Base-by-base conservation (phyloP, 2,113 vertebrate genomes). In the Columbina picui region DNA sequence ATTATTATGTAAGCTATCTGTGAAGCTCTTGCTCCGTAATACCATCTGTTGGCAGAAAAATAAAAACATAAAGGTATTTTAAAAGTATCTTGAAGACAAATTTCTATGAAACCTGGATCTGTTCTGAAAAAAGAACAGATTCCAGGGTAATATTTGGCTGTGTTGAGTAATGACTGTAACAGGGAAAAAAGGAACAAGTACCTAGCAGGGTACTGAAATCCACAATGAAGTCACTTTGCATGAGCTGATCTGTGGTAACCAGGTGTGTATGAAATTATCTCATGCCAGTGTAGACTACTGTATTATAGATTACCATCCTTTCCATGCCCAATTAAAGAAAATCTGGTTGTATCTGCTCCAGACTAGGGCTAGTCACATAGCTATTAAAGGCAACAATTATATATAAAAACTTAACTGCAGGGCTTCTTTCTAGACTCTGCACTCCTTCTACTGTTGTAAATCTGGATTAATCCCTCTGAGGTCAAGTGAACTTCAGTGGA, bases 81-180 rank as follows among this genome's bases (percentile, higher is more conserved):
- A 19, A 50, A 21, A n/a, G 32, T 27, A 29, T 76, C n/a, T 71
- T 67, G 41, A 78, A 78, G 23, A 47, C 7, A 74, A 41, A 41
- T 17, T 60, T 67, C 29, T 70, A 36, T 63, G 23, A 59, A 81
- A 75, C 20, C 5, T 20, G 32, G 18, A 34, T 14, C 32, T 49
- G 4, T 52, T 67, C 19, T 59, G 6, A 32, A 64, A 68, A 67
- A 52, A 14, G 5, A 56, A 12, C 23, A 27, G 14, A 27, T 65
- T 53, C 22, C 36, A 56, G 34, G 6, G 19, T 57, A 53, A 26
- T 38, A 78, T 91, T 78, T 94, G 3, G 7, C 21, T 59, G 3
- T 1, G 2, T 11, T 74, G 19, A 0, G 1, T 39, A 52, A 63
- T 25, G 32, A 34, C 8, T 7, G 5, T n/a, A 47, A 49, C 6